Conservation (phyloP, 2,888 invertebrate species). For the Ochlodes sylvanus region DNA sequence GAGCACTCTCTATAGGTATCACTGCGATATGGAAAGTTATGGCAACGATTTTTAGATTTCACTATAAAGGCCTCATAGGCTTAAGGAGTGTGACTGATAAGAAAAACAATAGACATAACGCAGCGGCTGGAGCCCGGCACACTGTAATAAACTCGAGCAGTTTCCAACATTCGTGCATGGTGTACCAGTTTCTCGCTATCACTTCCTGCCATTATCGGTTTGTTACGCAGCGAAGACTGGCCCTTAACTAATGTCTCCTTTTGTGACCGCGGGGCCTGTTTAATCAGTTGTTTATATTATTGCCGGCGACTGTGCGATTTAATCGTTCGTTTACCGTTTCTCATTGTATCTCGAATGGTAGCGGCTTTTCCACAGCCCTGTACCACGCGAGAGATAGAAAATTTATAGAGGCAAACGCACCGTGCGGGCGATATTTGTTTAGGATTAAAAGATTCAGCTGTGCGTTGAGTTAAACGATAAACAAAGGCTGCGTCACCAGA, state of each 20-base stretch:
- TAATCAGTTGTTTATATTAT: slow-evolving; percentile 84
- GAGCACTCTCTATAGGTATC: slow-evolving; percentile 21
- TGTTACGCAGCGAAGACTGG: slow-evolving; percentile 64
- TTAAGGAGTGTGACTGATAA: slow-evolving; percentile 54
- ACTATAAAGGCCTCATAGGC: slow-evolving; percentile 46
- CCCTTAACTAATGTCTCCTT: slow-evolving; percentile 82
- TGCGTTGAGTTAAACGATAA: slow-evolving; percentile 74
- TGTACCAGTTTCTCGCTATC: slow-evolving; percentile 73
- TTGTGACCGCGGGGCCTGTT: slow-evolving; percentile 75
- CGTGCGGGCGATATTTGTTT: slow-evolving; percentile 71
- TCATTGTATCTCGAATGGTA: slow-evolving; percentile 70
- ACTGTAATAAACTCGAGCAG: slow-evolving; percentile 57
- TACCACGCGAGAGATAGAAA: slow-evolving; percentile 56
- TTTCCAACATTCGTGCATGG: slow-evolving; percentile 56
- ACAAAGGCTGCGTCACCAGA: slow-evolving; percentile 74
- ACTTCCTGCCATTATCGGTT: slow-evolving; percentile 77
- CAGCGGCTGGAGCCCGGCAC: slow-evolving; percentile 45
- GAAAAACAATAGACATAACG: slow-evolving; percentile 53
- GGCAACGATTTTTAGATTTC: slow-evolving; percentile 44
- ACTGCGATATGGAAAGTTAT: slow-evolving; percentile 40
- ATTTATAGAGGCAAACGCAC: slow-evolving; percentile 58
- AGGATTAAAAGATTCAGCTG: slow-evolving; percentile 79
- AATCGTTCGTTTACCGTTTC: slow-evolving; percentile 79
- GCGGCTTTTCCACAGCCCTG: slow-evolving; percentile 55
- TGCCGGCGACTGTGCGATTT: slow-evolving; percentile 75